These are phyloP conservation scores for Rotaria magnacalcarata DNA, from an alignment of 2,888 invertebrate species.

Conservation along the genomic window DNA sequence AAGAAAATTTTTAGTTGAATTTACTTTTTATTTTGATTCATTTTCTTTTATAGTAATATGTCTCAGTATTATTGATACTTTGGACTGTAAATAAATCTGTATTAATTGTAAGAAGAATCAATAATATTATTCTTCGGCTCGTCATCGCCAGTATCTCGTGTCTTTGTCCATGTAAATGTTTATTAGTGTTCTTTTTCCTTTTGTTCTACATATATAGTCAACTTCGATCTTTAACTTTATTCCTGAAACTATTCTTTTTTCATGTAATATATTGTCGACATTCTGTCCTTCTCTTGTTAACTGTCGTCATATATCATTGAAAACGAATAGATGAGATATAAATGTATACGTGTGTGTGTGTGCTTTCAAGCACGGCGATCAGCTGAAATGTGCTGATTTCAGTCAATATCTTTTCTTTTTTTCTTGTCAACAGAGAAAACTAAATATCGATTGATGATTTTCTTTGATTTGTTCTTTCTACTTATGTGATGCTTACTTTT, in stretches of 20 bases:
- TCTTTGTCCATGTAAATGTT: constrained; percentile 10
- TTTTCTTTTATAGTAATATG: background rate
- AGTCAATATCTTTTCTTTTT: background rate
- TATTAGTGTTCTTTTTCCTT: background rate
- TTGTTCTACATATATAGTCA: background rate
- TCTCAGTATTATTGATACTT: background rate
- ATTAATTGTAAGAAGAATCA: background rate
- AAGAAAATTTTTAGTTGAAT: background rate
- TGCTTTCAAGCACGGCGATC: background rate
- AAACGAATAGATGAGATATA: background rate
- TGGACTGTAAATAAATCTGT: constrained; percentile 6
- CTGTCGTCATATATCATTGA: background rate
- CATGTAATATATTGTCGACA: background rate
- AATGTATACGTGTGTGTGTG: background rate
- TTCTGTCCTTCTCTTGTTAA: background rate
- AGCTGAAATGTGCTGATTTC: background rate
- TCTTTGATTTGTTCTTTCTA: background rate
- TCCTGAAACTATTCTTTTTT: background rate
- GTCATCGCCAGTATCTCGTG: background rate
- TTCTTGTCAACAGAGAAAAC: background rate
- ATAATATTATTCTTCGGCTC: background rate
- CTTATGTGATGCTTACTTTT: background rate
- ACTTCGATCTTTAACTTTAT: background rate
- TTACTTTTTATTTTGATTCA: background rate
- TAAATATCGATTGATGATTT: background rate